Conservation (phyloP, 2,797 vertebrate species). For the Clarias pachynema region DNA sequence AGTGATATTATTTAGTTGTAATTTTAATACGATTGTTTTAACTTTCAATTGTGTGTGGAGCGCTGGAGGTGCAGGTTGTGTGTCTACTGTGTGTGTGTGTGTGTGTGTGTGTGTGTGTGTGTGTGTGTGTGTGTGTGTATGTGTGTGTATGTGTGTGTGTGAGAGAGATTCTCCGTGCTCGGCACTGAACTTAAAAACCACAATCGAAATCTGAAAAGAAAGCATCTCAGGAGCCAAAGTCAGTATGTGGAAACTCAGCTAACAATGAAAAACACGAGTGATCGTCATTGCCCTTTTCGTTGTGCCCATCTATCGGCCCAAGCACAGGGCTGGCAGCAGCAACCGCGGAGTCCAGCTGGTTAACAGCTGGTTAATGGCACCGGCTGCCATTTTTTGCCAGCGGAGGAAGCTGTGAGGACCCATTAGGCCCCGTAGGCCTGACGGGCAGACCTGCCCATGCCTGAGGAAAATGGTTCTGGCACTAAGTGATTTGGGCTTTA, state of each 20-base stretch:
- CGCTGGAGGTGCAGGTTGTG: not conserved
- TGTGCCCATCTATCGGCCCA: slow-evolving; percentile 22
- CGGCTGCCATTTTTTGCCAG: slow-evolving; percentile 55
- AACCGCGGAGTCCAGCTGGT: slow-evolving; percentile 68
- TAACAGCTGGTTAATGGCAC: slow-evolving; percentile 71
- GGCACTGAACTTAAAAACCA: slow-evolving; percentile 24
- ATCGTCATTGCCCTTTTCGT: slow-evolving; percentile 10
- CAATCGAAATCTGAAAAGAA: slow-evolving; percentile 31
- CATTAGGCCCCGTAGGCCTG: slow-evolving; percentile 56
- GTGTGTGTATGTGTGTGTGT: not conserved
- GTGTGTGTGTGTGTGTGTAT: not conserved
- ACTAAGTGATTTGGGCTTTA: slow-evolving; percentile 52
- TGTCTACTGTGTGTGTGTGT: not conserved
- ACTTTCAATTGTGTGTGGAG: not conserved
- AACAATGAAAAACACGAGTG: not conserved
- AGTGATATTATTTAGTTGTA: not conserved
- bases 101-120: not conserved
- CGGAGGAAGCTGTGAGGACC: slow-evolving; percentile 52
- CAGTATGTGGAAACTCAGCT: slow-evolving; percentile 13
- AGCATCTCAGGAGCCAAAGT: slow-evolving; percentile 13
- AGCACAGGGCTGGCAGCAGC: slow-evolving; percentile 19
- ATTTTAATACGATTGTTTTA: not conserved
- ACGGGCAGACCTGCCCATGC: slow-evolving; percentile 47
- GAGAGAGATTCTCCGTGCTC: not conserved
- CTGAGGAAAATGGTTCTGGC: slow-evolving; percentile 54